These are phyloP conservation scores for Columba guinea DNA, from an alignment of 2,797 vertebrate genomes.

Conservation along the genomic window DNA sequence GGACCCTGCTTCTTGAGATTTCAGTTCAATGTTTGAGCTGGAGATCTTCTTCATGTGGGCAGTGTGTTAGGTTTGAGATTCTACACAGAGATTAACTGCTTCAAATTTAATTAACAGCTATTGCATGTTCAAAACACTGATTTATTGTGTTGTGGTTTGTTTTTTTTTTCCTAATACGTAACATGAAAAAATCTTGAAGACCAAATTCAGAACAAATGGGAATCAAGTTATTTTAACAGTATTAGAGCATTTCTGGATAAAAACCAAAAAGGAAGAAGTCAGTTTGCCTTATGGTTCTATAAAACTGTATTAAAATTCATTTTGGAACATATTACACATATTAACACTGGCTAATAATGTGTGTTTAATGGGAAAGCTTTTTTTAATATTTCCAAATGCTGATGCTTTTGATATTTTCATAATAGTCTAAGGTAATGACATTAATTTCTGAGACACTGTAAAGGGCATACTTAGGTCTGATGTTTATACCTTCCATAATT, in stretches of 20 bases:
- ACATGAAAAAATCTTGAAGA: not conserved
- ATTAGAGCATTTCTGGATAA: not conserved
- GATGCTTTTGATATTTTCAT: not conserved
- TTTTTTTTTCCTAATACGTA: not conserved
- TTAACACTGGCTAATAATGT: not conserved
- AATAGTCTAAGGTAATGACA: not conserved
- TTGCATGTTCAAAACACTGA: not conserved
- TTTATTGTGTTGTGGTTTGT: not conserved
- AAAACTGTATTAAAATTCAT: not conserved
- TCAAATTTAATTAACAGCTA: not conserved
- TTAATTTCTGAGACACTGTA: not conserved
- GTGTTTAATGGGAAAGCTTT: not conserved
- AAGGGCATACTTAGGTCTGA: not conserved
- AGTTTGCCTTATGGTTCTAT: not conserved
- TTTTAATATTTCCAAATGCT: not conserved
- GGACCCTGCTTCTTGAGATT: not conserved
- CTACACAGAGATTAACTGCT: not conserved
- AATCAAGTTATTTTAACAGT: not conserved
- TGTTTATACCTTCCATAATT: not conserved
- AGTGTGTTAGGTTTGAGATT: not conserved
- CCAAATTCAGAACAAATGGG: not conserved
- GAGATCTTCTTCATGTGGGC: not conserved
- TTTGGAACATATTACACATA: not conserved
- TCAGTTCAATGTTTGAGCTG: not conserved
- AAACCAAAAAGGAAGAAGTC: not conserved